Evolutionary conservation across 2,888 invertebrate species (phyloP), one percentile per base, ranked within the genome.

Genomic region (Aphidoletes aphidimyza): DNA sequence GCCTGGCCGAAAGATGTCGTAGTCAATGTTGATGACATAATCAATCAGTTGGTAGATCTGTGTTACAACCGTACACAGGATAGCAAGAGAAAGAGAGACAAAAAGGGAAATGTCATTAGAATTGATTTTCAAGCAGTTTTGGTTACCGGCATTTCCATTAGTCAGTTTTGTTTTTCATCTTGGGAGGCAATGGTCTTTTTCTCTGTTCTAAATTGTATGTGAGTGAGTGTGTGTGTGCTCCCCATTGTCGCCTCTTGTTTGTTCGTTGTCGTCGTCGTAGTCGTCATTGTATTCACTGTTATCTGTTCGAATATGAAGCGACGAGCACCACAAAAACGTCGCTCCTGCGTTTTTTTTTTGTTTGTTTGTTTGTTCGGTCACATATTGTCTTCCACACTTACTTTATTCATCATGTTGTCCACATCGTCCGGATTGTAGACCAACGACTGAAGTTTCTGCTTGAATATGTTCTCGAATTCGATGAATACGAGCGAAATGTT

Each of bases 401-500:
- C 83, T 37, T 84, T 84, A 47, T 84, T 85, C 36, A 85, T 45
- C 26, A 81, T 85, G 17, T 83, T 94, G 88, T 97, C 97, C 83
- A 98, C 95, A 87, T 95, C 94, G 14, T 95, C 94, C 0, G 97
- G 96, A 88, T 97, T 96, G 86, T 94, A 94, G 47, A 97, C 95
- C 45, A 97, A 95, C 0, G 96, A 94, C 88, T 96, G 96, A 1
- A 98, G 90, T 87, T 97, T 96, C 0, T 94, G 92, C 0, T 97
- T 97, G 88, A 98, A 97, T 85, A 98, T 95, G 87, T 96, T 96
- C 89, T 96, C 94, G 88, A 97, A 97, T 88, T 97, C 96, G 87
- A 95, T 93, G 3, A 97, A 91, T 0, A 96, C 93, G 94, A 94
- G 88, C 1, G 95, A 94, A 34, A 97, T 93, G 86, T 94, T 92